Conservation (phyloP, 2,113 vertebrate genomes). For the Struthio camelus region DNA sequence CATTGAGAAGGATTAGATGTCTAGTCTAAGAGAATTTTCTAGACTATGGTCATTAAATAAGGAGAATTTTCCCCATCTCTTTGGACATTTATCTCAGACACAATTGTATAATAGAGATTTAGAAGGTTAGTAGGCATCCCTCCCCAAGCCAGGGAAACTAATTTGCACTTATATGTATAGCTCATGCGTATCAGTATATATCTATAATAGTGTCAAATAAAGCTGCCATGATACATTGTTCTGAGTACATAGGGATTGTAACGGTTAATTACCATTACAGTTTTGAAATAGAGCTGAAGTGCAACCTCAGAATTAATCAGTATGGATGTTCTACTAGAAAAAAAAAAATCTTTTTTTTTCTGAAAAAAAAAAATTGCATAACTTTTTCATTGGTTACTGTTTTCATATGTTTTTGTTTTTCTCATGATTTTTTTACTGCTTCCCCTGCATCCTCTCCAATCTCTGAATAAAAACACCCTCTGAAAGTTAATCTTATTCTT, state of each 20-base stretch:
- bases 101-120: not conserved
- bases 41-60: not conserved
- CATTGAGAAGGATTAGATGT: not conserved
- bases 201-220: not conserved
- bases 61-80: not conserved
- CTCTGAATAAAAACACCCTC: not conserved
- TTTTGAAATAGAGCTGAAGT: not conserved
- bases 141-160: not conserved
- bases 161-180: not conserved
- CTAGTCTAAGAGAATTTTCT: not conserved
- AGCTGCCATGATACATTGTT: not conserved
- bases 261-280: not conserved
- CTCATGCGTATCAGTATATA: not conserved
- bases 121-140: not conserved
- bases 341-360: not conserved
- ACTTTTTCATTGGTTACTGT: not conserved
- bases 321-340: not conserved
- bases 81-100: not conserved
- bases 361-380: not conserved
- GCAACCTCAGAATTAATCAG: not conserved
- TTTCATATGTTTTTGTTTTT: not conserved
- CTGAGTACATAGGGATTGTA: not conserved
- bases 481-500: not conserved
- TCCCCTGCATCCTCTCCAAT: not conserved
- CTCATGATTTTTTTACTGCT: rapidly evolving